Base-by-base conservation (phyloP, 1,140 invertebrate genomes). In the Aphis craccivora region DNA sequence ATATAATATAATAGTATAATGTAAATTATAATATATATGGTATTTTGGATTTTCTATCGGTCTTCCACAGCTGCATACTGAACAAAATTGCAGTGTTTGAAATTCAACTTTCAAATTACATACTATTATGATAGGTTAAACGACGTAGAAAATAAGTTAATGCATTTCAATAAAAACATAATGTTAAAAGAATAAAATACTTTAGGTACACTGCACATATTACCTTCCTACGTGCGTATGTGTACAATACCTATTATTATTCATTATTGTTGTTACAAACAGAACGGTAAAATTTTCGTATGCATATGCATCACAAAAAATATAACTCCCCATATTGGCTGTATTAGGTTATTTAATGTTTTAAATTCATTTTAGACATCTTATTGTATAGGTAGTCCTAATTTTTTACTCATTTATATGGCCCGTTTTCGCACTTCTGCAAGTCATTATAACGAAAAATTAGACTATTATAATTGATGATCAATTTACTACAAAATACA, bases 81-180 rank as follows among this genome's bases (percentile, higher is more conserved):
- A n/a, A 76, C 30, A 76, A n/a, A 76, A 76, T 76, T 76, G 60
- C 30, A 18, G 11, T 18, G 14, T 67, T n/a, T n/a, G 18, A 76
- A n/a, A 76, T 76, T 76, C 60, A 76, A 76, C 60, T 76, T 76
- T 76, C 60, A 76, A 76, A 76, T 76, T n/a, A n/a, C 60, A 76
- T 18, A 76, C 20, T 76, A 67, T 67, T 67, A n/a, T n/a, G 60
- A n/a, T 67, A 67, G 14, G 60, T 67, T 67, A 18, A 18, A 67
- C 30, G 60, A 67, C 23, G 7, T 23, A 60, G 7, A 25, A 67
- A 67, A 67, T 67, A n/a, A 76, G 60, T n/a, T 76, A 18, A 18
- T n/a, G 18, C 14, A n/a, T 76, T 76, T 76, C n/a, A n/a, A 76
- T 20, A 18, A 76, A 76, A 76, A 76, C 30, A n/a, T 6, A n/a